Evolutionary conservation across 1,140 invertebrate species (phyloP), one percentile per base, ranked within the genome.

Genomic region (Tetragnatha versicolor): DNA sequence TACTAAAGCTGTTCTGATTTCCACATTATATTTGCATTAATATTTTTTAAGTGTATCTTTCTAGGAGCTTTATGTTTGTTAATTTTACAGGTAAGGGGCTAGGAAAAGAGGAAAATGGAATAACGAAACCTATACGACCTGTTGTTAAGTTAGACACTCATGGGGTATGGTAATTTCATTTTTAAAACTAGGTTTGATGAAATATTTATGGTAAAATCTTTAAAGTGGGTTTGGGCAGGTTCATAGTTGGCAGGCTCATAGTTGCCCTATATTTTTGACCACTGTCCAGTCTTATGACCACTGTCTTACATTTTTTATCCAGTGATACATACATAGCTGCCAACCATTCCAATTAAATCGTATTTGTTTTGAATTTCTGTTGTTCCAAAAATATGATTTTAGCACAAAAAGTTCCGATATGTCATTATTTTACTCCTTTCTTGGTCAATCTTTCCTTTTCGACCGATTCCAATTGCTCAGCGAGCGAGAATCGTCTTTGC

Each of bases 31-130:
- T 14, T 53, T 6, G 6, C 6, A 7, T 53, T 10, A 53, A 20
- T 14, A 14, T 10, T 53, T 9, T 53, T 20, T 20, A 10, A 53
- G 6, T 53, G 7, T 14, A 14, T 20, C 6, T 20, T 53, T 20
- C 6, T 9, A 10, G 7, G 10, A 53, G 20, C 20, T 53, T 6
- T 53, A 17, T 7, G 7, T 9, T 42, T 42, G 17, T 9, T 9
- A 7, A 42, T 55, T 2, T 65, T 65, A n/a, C 17, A 70, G 68
- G 68, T 10, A 70, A 70, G 55, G 68, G 68, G 1, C 33, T 70
- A 25, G 68, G 68, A 37, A 70, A 70, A 39, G 31, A 70, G 25
- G 68, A 55, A 70, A 70, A 70, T 70, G 68, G 68, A 39, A 70
- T 70, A 10, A 37, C 49, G 14, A 55, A 70, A 22, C 49, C 68